Conservation (phyloP, 2,888 invertebrate genomes). For the Nomada goodeniana region DNA sequence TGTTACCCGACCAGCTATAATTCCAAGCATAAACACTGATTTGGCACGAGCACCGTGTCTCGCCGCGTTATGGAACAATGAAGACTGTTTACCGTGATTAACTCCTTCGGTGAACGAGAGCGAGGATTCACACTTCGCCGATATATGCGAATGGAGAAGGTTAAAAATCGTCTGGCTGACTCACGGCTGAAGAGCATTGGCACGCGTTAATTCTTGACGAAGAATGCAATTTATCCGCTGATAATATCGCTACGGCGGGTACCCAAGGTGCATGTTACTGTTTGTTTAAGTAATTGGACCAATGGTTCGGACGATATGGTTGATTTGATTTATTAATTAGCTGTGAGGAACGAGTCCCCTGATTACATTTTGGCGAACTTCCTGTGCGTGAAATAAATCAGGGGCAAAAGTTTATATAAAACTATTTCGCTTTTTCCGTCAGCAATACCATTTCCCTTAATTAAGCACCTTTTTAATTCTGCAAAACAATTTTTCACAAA, state of each 20-base stretch:
- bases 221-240: neutral
- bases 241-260: neutral
- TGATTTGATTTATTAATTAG: too few species aligned
- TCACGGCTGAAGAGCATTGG: conserved; percentile 15
- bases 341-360: too few species aligned
- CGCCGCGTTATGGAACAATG: conserved; percentile 68
- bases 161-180: conserved; percentile 44
- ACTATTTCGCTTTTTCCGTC: too few species aligned
- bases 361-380: too few species aligned
- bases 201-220: neutral
- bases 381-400: too few species aligned
- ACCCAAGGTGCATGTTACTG: too few species aligned
- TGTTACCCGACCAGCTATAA: conserved; percentile 77
- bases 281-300: too few species aligned
- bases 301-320: too few species aligned
- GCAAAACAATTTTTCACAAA: too few species aligned
- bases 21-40: conserved; percentile 78
- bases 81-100: conserved; percentile 74
- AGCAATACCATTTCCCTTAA: too few species aligned
- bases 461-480: too few species aligned
- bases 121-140: conserved; percentile 68
- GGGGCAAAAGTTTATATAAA: too few species aligned
- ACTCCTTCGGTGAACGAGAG: conserved; percentile 70
- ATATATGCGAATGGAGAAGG: conserved; percentile 24
- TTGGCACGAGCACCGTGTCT: conserved; percentile 69